Evolutionary conservation across 2,113 vertebrate species (phyloP).

Genomic region (Actinemys pallida): DNA sequence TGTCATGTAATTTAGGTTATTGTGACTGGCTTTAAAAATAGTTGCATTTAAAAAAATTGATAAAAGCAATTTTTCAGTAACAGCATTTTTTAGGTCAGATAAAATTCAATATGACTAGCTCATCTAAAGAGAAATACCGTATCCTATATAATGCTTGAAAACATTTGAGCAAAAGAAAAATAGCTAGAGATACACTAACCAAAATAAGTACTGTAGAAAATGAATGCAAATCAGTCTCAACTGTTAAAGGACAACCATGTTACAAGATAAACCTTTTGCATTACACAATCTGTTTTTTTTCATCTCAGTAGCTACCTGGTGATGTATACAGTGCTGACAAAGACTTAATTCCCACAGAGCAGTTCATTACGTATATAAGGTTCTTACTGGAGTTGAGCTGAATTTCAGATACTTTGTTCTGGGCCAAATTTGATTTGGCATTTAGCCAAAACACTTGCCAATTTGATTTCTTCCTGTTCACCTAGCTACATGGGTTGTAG

Average conservation of each 20-base stretch:
- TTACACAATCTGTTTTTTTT: accelerated
- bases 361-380: neutral
- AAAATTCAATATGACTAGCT: neutral
- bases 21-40: neutral
- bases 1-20: neutral
- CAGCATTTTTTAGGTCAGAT: accelerated
- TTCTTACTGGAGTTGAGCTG: neutral
- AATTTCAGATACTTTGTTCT: neutral
- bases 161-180: neutral
- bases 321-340: neutral
- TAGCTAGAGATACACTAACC: neutral
- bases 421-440: neutral
- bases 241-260: accelerated
- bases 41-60: neutral
- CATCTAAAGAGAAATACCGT: neutral
- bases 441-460: neutral
- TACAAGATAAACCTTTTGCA: accelerated
- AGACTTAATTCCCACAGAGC: neutral
- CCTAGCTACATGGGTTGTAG: accelerated
- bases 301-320: neutral
- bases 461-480: neutral
- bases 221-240: accelerated
- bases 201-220: neutral
- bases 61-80: neutral
- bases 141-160: accelerated